phyloP scores from a whole-genome alignment of 2,113 vertebrate species.

The Talpa occidentalis region DNA sequence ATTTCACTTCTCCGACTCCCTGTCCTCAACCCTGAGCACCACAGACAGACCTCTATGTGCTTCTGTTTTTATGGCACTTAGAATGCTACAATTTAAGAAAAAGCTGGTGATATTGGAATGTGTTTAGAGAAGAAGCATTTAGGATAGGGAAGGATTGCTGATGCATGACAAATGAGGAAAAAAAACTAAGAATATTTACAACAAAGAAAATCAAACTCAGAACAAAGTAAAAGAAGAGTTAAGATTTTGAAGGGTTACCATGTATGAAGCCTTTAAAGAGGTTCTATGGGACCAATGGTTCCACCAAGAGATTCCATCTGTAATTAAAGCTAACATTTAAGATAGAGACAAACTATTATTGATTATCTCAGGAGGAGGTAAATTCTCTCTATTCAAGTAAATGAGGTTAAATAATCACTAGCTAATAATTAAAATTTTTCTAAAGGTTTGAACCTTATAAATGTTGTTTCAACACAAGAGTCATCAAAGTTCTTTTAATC shows the following conservation, averaged over 20 bases:
- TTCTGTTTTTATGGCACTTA: not conserved
- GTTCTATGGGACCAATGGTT: not conserved
- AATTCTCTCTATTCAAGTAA: conserved; percentile 16
- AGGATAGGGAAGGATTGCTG: not conserved
- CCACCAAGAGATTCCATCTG: conserved; percentile 10
- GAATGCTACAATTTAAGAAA: not conserved
- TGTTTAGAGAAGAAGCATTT: not conserved
- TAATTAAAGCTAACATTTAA: not conserved
- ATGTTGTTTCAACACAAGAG: not conserved
- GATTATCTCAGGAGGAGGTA: not conserved
- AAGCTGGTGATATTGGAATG: not conserved
- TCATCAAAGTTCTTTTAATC: not conserved
- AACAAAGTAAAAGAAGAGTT: not conserved
- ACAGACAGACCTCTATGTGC: not conserved
- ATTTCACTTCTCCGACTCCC: not conserved
- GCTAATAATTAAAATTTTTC: conserved; percentile 29
- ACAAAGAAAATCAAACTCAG: conserved; percentile 1
- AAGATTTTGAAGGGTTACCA: not conserved
- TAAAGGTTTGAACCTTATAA: not conserved
- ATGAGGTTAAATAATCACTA: not conserved
- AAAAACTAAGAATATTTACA: not conserved
- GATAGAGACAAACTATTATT: not conserved
- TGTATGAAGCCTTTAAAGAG: not conserved
- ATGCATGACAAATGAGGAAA: not conserved
- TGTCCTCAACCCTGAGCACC: not conserved